These are phyloP conservation scores for Etia nguti DNA, from an alignment of 2,113 vertebrate species.

Conservation along the genomic window DNA sequence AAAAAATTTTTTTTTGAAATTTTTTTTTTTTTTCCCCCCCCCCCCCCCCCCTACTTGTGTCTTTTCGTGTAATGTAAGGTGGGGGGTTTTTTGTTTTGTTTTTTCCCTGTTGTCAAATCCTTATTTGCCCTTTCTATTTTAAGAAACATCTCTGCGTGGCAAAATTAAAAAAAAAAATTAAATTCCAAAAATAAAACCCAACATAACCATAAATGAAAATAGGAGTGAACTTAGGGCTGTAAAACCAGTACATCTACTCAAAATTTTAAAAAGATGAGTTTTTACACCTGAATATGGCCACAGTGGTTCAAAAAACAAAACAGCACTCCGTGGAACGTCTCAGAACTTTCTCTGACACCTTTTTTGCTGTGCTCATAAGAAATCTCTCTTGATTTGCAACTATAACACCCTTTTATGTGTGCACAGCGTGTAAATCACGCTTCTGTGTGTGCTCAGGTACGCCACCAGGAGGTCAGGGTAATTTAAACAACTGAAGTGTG, in stretches of 20 bases:
- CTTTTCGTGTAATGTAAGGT: not conserved
- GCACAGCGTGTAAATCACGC: not conserved
- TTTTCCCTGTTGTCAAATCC: not conserved
- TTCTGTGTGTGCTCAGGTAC: not conserved
- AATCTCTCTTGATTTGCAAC: not conserved
- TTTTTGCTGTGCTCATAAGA: not conserved
- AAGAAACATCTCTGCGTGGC: not conserved
- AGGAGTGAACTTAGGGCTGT: not conserved
- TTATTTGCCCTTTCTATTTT: not conserved
- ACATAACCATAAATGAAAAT: not conserved
- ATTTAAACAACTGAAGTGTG: not conserved
- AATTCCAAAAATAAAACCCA: not conserved
- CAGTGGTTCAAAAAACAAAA: rapidly evolving
- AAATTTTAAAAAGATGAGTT: not conserved
- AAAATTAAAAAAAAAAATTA: rapidly evolving
- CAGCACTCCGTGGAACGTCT: not conserved
- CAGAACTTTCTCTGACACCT: not conserved
- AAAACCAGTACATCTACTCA: not conserved
- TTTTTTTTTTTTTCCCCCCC: no score
- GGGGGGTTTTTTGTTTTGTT: no score
- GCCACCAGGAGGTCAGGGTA: not conserved
- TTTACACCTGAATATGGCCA: not conserved
- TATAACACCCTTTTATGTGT: not conserved
- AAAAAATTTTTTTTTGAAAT: no score
- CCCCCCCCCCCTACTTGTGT: not conserved